Base-by-base conservation (phyloP, 2,797 vertebrate species). In the Tympanoctomys barrerae region DNA sequence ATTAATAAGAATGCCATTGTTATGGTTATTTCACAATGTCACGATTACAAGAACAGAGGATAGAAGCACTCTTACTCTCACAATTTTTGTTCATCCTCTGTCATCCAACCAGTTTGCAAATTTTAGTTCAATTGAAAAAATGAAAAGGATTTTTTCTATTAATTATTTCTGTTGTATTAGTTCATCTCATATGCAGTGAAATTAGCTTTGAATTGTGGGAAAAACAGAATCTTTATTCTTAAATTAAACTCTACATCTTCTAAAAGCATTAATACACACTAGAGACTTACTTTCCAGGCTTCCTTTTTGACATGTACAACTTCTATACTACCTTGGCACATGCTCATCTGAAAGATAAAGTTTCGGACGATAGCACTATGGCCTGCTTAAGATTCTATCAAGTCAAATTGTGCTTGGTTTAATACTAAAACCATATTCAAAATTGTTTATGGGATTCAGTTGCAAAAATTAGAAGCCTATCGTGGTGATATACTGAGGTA, bases 1-100 rank as follows among this genome's bases (percentile, higher is more conserved):
- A 96, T 82, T 97, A 97, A 91, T 94, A 97, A 95, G 93, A 97
- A 95, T 83, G 94, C 68, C 91, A 97, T 92, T 96, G 93, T 91
- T 96, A 98, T 70, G 83, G 93, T 89, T 95, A 97, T 97, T 97
- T 96, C 49, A 22, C 80, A 96, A 97, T 95, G 94, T 95, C 93
- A 97, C 28, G 87, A 93, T 87, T 97, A 95, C 81, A 96, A 91
- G 95, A 93, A 54, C 18, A 64, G 36, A 36, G 87, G 93, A 92
- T 89, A 95, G 79, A 97, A 96, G n/a, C 89, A 82, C 80, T 97
- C 71, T 61, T 93, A 91, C 75, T 98, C 86, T 83, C 71, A 78
- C 87, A 95, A 0, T 90, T 98, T 96, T 57, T 94, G 86, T 93
- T 73, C 66, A 81, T 84, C 89, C 68, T 97, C 87, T 90, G 85